phyloP scores from a whole-genome alignment of 2,888 invertebrate genomes.

The Pollenia labialis region DNA sequence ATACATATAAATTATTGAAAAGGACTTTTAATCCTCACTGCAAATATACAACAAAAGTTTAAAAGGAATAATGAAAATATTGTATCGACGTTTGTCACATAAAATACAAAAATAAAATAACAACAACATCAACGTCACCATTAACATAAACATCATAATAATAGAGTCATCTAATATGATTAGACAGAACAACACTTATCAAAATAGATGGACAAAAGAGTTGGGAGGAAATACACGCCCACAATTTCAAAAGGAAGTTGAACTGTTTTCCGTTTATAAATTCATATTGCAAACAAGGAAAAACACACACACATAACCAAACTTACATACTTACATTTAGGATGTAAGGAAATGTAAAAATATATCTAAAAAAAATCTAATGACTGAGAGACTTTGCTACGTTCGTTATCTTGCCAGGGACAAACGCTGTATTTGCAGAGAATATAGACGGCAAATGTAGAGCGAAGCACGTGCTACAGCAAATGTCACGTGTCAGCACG shows the following conservation, averaged over 20 bases:
- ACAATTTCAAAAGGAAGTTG: conserved; percentile 71
- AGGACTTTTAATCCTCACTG: conserved; percentile 41
- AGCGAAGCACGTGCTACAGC: conserved; percentile 77
- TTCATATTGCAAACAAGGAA: conserved; percentile 58
- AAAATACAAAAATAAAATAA: conserved; percentile 19
- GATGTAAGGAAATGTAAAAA: conserved; percentile 49
- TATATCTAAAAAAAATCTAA: conserved; percentile 3
- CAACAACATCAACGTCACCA: conserved; percentile 9
- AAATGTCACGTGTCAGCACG: conserved; percentile 80
- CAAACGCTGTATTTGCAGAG: conserved; percentile 46
- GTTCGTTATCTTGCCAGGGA: conserved; percentile 73
- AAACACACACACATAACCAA: conserved; percentile 6
- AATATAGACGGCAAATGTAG: conserved; percentile 61
- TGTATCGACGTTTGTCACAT: conserved; percentile 40
- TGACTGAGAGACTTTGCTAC: conserved; percentile 48
- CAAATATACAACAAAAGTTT: conserved; percentile 42
- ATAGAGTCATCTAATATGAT: conserved; percentile 74
- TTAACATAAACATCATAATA: conserved; percentile 47
- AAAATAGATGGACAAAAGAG: conserved; percentile 73
- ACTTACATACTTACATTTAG: conserved; percentile 1
- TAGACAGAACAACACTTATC: conserved; percentile 71
- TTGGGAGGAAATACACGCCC: conserved; percentile 76
- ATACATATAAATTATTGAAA: conserved; percentile 46
- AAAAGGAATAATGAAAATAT: conserved; percentile 17
- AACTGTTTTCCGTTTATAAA: conserved; percentile 71